These are phyloP conservation scores for Idris sp. DNA, from an alignment of 1,140 invertebrate genomes.

Conservation along the genomic window DNA sequence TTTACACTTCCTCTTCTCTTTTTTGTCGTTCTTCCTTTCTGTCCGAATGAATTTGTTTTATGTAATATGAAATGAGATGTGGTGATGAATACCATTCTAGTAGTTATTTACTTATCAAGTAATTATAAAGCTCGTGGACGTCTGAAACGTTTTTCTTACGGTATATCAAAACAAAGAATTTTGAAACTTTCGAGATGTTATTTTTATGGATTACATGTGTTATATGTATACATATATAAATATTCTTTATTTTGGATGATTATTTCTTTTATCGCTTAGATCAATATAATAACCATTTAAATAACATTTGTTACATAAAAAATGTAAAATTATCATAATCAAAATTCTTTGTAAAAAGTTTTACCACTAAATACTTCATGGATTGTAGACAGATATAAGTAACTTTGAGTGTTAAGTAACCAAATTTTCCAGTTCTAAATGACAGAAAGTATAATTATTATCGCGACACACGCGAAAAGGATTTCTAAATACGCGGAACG, in stretches of 20 bases:
- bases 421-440: constrained; percentile 68
- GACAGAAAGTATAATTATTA: too few species aligned
- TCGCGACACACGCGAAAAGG: constrained; percentile 57
- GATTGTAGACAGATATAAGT: too few species aligned
- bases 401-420: too few species aligned
- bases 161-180: constrained; percentile 18
- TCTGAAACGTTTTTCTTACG: constrained; percentile 9
- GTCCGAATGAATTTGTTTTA: constrained; percentile 16
- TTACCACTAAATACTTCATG: too few species aligned
- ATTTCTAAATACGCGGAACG: constrained; percentile 56
- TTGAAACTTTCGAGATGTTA: background rate
- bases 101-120: constrained; percentile 34
- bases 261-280: too few species aligned
- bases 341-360: too few species aligned
- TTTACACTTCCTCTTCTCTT: constrained; percentile 45
- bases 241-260: too few species aligned
- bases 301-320: too few species aligned
- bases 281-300: too few species aligned
- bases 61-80: constrained; percentile 8
- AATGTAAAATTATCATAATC: too few species aligned
- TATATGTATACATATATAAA: too few species aligned
- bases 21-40: constrained; percentile 12
- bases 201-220: background rate
- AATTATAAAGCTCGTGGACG: constrained; percentile 34
- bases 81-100: constrained; percentile 32